Percentiles rank a stretch among this genome's conserved stretches.
phyloP scores from a whole-genome alignment of 2,797 vertebrate genomes.

The Anniella stebbinsi region DNA sequence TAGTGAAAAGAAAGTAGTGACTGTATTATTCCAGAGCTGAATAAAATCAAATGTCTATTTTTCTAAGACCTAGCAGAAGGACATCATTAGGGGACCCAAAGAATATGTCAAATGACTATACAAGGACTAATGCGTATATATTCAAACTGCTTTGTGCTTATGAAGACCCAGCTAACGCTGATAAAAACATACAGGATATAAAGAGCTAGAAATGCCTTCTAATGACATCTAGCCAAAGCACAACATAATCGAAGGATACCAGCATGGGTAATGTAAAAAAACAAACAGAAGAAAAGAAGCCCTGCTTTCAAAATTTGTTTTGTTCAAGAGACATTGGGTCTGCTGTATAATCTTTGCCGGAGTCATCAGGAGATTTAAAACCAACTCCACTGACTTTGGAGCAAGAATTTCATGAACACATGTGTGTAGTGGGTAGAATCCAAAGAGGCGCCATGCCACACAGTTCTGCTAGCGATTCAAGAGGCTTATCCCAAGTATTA shows the following conservation, averaged over 20 bases:
- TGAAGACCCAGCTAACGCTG: background rate
- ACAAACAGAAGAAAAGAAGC: background rate
- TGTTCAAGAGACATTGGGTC: background rate
- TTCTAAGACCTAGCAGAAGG: background rate
- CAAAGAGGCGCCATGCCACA: slow-evolving; percentile 20
- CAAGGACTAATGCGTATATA: background rate
- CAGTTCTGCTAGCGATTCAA: slow-evolving; percentile 27
- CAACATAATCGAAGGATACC: background rate
- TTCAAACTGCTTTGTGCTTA: accelerated
- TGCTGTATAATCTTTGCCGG: background rate
- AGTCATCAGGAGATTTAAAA: background rate
- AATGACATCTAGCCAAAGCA: background rate
- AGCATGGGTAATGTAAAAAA: background rate
- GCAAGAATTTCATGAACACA: background rate
- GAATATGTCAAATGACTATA: background rate
- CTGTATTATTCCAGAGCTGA: background rate
- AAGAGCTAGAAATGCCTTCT: background rate
- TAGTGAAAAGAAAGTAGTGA: background rate
- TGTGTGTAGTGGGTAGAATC: slow-evolving; percentile 40
- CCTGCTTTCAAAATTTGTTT: background rate
- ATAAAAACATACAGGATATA: background rate
- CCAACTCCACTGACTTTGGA: slow-evolving; percentile 1
- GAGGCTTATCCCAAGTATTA: slow-evolving; percentile 50
- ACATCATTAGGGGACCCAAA: background rate
- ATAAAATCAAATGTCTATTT: background rate